Conservation (phyloP, 2,797 vertebrate genomes). For the Acipenser ruthenus region DNA sequence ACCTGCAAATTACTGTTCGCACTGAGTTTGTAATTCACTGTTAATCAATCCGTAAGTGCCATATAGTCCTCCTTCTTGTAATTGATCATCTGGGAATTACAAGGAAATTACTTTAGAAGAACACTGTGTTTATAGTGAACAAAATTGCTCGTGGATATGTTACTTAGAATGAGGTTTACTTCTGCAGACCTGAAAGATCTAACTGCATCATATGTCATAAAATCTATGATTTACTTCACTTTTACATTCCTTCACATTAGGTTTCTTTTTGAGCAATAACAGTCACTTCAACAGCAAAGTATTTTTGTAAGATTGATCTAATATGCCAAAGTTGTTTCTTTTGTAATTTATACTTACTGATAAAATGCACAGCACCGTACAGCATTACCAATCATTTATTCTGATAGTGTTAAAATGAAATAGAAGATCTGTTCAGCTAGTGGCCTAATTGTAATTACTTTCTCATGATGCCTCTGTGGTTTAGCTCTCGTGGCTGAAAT, state of each 20-base stretch:
- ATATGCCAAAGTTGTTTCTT: not conserved
- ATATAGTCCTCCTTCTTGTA: slow-evolving; percentile 22
- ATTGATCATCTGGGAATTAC: slow-evolving; percentile 19
- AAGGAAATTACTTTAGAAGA: slow-evolving; percentile 24
- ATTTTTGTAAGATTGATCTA: not conserved
- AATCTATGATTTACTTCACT: slow-evolving; percentile 2
- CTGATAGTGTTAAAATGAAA: slow-evolving; percentile 16
- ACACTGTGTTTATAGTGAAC: slow-evolving; percentile 3
- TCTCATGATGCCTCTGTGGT: slow-evolving; percentile 14
- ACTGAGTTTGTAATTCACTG: not conserved
- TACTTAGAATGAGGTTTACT: slow-evolving; percentile 1
- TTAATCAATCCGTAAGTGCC: slow-evolving; percentile 19
- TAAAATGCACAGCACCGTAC: slow-evolving; percentile 2
- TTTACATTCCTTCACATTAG: not conserved
- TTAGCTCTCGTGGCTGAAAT: slow-evolving; percentile 39
- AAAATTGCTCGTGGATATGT: slow-evolving; percentile 6
- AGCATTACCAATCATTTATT: slow-evolving; percentile 22
- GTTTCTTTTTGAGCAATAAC: not conserved
- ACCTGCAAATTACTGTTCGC: no score
- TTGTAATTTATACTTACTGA: not conserved
- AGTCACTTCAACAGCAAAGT: not conserved
- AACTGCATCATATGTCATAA: not conserved
- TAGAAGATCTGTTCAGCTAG: slow-evolving; percentile 20
- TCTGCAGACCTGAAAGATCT: not conserved
- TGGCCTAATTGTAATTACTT: slow-evolving; percentile 26